Evolutionary conservation across 2,113 vertebrate species (phyloP).

Genomic region (Circaetus gallicus): DNA sequence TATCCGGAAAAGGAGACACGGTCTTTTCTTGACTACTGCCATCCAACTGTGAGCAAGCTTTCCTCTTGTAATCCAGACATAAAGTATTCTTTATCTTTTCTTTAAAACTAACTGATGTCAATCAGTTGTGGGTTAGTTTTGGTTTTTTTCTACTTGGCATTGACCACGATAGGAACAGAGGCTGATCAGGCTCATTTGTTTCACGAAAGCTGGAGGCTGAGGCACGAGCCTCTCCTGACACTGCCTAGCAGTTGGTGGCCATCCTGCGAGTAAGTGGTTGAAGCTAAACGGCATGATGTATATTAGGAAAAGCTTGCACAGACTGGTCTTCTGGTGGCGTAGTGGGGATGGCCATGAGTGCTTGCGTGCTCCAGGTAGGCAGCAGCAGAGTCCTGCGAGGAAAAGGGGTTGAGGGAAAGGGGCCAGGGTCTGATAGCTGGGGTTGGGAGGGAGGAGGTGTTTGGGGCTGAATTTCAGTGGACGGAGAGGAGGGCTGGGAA

Average conservation of each 20-base stretch:
- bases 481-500: not conserved
- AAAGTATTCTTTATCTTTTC: not conserved
- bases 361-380: not conserved
- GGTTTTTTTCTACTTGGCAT: not conserved
- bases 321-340: fast-evolving
- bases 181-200: not conserved
- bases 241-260: not conserved
- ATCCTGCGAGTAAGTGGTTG: not conserved
- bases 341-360: not conserved
- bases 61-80: not conserved
- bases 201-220: not conserved
- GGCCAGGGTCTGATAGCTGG: not conserved
- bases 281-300: fast-evolving
- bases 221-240: not conserved
- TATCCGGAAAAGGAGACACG: not conserved
- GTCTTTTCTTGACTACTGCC: not conserved
- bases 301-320: not conserved
- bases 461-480: not conserved
- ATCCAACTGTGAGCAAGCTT: not conserved
- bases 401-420: not conserved
- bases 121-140: not conserved
- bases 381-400: not conserved
- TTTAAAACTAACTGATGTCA: not conserved
- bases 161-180: not conserved
- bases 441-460: fast-evolving